phyloP scores from a whole-genome alignment of 2,113 vertebrate genomes.

The Microtus pennsylvanicus region DNA sequence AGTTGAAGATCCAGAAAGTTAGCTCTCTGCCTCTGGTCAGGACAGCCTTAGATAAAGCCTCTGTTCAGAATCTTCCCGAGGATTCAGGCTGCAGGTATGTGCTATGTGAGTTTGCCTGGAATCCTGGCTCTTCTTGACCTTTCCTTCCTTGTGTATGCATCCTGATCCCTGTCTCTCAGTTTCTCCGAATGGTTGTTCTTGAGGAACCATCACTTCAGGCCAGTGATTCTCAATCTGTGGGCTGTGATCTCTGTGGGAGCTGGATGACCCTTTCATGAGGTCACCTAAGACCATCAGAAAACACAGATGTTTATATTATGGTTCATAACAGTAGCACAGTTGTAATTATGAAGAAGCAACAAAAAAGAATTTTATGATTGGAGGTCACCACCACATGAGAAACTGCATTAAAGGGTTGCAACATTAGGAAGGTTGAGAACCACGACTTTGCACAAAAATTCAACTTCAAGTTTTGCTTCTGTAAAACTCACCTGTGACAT shows the following conservation, averaged over 20 bases:
- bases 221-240: background rate
- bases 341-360: background rate
- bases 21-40: background rate
- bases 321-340: background rate
- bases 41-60: background rate
- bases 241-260: background rate
- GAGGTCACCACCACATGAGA: background rate
- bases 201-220: background rate
- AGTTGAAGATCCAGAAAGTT: background rate
- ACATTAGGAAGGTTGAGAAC: background rate
- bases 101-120: background rate
- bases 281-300: background rate
- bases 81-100: background rate
- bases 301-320: background rate
- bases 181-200: background rate
- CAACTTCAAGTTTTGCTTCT: background rate
- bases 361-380: background rate
- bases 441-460: background rate
- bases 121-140: background rate
- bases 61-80: background rate
- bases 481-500: background rate
- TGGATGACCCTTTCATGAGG: background rate
- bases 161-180: too few relatives aligned
- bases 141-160: rapidly evolving
- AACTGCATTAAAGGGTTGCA: background rate